Percentiles rank a stretch among this genome's conserved stretches.
phyloP scores from a whole-genome alignment of 1,140 invertebrate species.

The Drosophila melanogaster region Release_6_plus_ISO1_MT NT_033777.3:29389001-29389500 shows the following conservation, averaged over 20 bases:
- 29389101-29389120: constrained; percentile 15
- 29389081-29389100: constrained; percentile 8
- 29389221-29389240: constrained; percentile 59
- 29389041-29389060: background rate
- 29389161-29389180: constrained; percentile 78
- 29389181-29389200: constrained; percentile 83
- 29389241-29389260: constrained; percentile 32
- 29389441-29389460: constrained; percentile 37
- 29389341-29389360: constrained; percentile 33
- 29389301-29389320: constrained; percentile 36
- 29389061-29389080: constrained; percentile 15
- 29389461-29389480: constrained; percentile 57
- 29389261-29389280: constrained; percentile 76
- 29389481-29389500: constrained; percentile 35
- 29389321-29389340: constrained; percentile 30
- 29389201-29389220: constrained; percentile 64
- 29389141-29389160: constrained; percentile 67
- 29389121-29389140: constrained; percentile 32
- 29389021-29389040: background rate
- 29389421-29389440: background rate
- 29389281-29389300: constrained; percentile 81
- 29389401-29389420: constrained; percentile 19
- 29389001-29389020: constrained; percentile 5
- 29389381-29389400: constrained; percentile 39
- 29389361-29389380: constrained; percentile 6